A percentile compares a stretch with the other conserved stretches of the same genome.
phyloP scores from a whole-genome alignment of 2,888 invertebrate genomes.

The Ametastegia equiseti region DNA sequence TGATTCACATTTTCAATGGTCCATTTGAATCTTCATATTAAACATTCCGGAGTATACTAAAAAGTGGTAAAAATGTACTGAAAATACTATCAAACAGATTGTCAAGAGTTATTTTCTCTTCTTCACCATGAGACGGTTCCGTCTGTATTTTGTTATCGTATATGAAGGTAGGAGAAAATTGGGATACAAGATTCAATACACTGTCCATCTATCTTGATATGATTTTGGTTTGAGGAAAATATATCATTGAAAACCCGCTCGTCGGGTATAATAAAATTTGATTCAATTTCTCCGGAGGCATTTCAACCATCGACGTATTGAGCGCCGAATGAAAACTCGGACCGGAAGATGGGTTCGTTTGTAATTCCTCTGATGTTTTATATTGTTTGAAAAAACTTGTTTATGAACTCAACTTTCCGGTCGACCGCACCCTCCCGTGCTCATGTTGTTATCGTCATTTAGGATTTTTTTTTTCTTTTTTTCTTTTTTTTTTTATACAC shows the following conservation, averaged over 20 bases:
- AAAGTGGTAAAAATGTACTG: not conserved
- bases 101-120: not conserved
- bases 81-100: not conserved
- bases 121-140: not conserved
- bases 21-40: too few species aligned
- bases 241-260: slow-evolving; percentile 13
- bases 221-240: slow-evolving; percentile 2
- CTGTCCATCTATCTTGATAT: not conserved
- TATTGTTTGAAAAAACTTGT: not conserved
- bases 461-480: too few species aligned
- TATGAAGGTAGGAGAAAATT: not conserved
- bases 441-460: not conserved
- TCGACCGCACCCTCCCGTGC: not conserved
- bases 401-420: not conserved
- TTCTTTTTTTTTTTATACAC: too few species aligned
- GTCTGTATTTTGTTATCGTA: not conserved
- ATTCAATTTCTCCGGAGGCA: slow-evolving; percentile 12
- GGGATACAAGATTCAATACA: not conserved
- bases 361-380: not conserved
- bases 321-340: not conserved
- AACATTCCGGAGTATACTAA: not conserved
- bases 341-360: slow-evolving; percentile 27
- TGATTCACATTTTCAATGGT: too few species aligned
- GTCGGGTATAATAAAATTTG: not conserved
- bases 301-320: slow-evolving; percentile 17